Evolutionary conservation across 2,888 invertebrate genomes (phyloP).

Genomic region (Agrotis puta): DNA sequence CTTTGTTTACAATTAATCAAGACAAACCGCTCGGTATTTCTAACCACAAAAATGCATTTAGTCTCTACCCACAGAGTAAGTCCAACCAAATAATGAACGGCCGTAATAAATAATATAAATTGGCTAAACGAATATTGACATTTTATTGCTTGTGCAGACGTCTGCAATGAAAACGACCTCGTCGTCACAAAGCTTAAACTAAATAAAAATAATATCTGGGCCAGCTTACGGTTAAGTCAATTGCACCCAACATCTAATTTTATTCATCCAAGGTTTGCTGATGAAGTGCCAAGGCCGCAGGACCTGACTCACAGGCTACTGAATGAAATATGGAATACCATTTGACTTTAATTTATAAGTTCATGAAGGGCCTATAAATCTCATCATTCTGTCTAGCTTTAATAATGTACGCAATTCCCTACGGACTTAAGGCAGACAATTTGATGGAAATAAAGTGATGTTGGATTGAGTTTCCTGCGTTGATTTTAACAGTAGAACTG

Average conservation of each 20-base stretch:
- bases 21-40: background rate
- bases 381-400: slow-evolving; percentile 12
- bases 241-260: slow-evolving; percentile 63
- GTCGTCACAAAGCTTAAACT: slow-evolving; percentile 50
- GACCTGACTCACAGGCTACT: slow-evolving; percentile 43
- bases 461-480: background rate
- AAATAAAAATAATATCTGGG: slow-evolving; percentile 59
- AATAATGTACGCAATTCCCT: slow-evolving; percentile 19
- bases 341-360: slow-evolving; percentile 50
- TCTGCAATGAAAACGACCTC: slow-evolving; percentile 69
- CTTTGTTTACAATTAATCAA: background rate
- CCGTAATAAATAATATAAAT: slow-evolving; percentile 52
- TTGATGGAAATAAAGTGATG: background rate
- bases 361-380: slow-evolving; percentile 53
- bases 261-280: slow-evolving; percentile 57
- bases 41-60: slow-evolving; percentile 15
- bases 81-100: slow-evolving; percentile 17
- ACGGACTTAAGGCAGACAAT: background rate
- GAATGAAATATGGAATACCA: slow-evolving; percentile 51
- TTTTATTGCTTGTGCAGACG: slow-evolving; percentile 67
- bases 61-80: slow-evolving; percentile 3
- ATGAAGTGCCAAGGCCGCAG: slow-evolving; percentile 50
- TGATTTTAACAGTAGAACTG: background rate
- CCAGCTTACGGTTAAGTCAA: slow-evolving; percentile 63
- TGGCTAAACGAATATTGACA: slow-evolving; percentile 70